A percentile compares a stretch with the other conserved stretches of the same genome.
These are phyloP conservation scores for Candoia aspera DNA, from an alignment of 2,113 vertebrate genomes.

Conservation along the genomic window DNA sequence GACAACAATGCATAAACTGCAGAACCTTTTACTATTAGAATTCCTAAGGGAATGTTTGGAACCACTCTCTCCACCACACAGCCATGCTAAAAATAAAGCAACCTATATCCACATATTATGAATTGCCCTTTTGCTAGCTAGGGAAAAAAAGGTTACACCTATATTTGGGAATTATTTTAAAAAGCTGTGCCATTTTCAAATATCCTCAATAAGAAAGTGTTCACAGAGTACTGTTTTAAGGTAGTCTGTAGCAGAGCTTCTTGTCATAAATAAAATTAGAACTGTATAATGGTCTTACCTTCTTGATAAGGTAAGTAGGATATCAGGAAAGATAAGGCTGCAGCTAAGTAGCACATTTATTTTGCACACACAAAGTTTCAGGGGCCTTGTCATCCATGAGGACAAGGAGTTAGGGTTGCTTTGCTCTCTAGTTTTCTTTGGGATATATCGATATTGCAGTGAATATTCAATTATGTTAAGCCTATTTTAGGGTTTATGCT, in stretches of 20 bases:
- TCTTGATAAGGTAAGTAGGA: background rate
- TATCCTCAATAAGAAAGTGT: background rate
- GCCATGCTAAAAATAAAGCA: conserved; percentile 50
- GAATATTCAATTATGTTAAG: background rate
- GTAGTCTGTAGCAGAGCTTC: background rate
- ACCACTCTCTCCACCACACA: conserved; percentile 38
- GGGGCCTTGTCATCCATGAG: background rate
- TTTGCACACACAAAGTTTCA: background rate
- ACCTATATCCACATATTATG: conserved; percentile 3
- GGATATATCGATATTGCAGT: background rate
- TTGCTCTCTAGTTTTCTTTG: background rate
- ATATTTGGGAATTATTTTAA: conserved; percentile 24
- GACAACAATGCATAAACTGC: background rate
- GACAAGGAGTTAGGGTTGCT: background rate
- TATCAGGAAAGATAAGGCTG: background rate
- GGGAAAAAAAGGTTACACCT: conserved; percentile 5
- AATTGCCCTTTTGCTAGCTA: conserved; percentile 32
- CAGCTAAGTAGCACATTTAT: background rate
- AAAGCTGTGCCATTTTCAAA: background rate
- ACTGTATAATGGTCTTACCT: background rate
- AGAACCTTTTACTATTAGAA: conserved; percentile 20
- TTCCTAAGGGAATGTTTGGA: conserved; percentile 44
- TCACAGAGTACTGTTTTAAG: background rate
- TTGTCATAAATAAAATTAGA: background rate
- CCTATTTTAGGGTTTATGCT: background rate